These are phyloP conservation scores for Ispidina lecontei DNA, from an alignment of 2,797 vertebrate species.

Conservation along the genomic window DNA sequence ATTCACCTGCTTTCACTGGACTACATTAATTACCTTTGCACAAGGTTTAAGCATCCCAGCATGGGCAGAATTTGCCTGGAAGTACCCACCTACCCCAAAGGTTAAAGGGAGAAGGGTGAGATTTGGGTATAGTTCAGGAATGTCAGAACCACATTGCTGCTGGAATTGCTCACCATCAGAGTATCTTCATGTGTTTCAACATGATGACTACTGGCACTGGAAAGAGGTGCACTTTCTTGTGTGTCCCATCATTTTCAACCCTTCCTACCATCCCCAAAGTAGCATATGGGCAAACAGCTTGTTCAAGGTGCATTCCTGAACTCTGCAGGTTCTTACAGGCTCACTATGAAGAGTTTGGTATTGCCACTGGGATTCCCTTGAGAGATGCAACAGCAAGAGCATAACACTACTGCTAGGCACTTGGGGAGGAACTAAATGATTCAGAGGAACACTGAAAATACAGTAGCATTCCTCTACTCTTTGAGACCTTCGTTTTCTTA, in stretches of 20 bases:
- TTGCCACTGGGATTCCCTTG: neutral
- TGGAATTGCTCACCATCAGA: neutral
- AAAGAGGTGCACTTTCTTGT: neutral
- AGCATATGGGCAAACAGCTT: neutral
- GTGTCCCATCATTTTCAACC: neutral
- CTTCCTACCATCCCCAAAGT: neutral
- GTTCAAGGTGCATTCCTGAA: neutral
- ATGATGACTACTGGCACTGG: neutral
- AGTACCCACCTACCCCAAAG: neutral
- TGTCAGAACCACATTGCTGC: neutral
- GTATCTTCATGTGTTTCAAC: neutral
- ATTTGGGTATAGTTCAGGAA: neutral
- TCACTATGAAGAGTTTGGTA: neutral
- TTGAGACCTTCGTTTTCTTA: neutral
- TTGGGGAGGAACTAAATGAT: fast-evolving
- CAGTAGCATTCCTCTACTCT: fast-evolving
- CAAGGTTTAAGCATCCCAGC: neutral
- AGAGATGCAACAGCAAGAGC: neutral
- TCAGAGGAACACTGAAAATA: neutral
- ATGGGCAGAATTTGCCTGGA: neutral
- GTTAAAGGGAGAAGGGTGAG: neutral
- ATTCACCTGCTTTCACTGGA: neutral
- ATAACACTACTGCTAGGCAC: neutral
- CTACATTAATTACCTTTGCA: neutral
- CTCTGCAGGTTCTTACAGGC: too few relatives aligned